Evolutionary conservation across 1,140 invertebrate species (phyloP).

Genomic region (Thaumetopoea pityocampa): DNA sequence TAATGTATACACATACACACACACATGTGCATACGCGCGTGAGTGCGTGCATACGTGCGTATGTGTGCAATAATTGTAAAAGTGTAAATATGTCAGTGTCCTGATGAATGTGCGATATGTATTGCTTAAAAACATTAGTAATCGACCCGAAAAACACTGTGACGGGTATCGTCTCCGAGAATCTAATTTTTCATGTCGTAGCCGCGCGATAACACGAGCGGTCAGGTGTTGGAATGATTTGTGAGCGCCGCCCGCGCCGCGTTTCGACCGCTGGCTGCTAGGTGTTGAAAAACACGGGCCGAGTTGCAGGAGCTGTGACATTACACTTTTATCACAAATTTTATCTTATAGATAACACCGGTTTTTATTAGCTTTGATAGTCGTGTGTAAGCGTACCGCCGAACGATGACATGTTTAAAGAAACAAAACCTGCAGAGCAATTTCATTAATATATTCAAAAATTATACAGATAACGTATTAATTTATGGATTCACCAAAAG

Average conservation of each 20-base stretch:
- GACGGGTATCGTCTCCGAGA: conserved; percentile 40
- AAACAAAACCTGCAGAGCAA: no score
- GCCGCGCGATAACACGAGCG: conserved; percentile 53
- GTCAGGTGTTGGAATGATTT: conserved; percentile 72
- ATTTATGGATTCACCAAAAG: no score
- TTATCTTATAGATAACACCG: conserved; percentile 14
- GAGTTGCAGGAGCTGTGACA: conserved; percentile 10
- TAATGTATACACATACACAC: no score
- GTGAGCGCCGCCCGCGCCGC: conserved; percentile 34
- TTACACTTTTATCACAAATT: conserved; percentile 10
- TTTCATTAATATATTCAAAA: no score
- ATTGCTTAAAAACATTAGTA: conserved; percentile 11
- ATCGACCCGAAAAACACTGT: conserved; percentile 49
- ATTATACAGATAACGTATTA: no score
- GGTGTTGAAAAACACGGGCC: conserved; percentile 40
- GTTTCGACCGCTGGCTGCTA: conserved; percentile 26
- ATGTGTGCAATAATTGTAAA: no score
- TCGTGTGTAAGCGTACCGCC: not conserved
- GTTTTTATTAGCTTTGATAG: conserved; percentile 1
- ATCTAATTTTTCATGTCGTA: conserved; percentile 65
- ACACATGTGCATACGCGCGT: no score
- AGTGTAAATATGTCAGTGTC: no score
- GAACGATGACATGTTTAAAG: conserved; percentile 3
- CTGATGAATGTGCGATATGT: no score
- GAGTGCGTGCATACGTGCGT: no score